Percentiles rank a stretch among this genome's conserved stretches.
Conservation (phyloP, 1,140 invertebrate species). For the Drosophila parabipectinata region DNA sequence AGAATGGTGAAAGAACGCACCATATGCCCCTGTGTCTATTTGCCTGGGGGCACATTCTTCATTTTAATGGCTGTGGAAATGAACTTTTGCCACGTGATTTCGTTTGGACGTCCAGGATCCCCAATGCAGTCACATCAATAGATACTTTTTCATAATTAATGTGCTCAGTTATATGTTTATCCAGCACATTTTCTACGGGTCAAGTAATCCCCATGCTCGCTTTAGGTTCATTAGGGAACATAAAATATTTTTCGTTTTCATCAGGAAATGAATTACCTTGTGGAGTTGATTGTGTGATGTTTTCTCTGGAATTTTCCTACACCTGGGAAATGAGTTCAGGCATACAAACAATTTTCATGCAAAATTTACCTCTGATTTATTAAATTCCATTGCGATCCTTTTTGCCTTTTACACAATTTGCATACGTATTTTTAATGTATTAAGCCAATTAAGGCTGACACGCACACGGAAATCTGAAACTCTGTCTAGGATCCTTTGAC, state of each 20-base stretch:
- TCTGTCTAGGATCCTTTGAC: conserved; percentile 27
- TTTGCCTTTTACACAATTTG: conserved; percentile 55
- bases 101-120: conserved; percentile 15
- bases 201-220: conserved; percentile 22
- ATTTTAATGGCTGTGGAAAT: conserved; percentile 71
- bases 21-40: conserved; percentile 29
- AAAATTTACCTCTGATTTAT: conserved; percentile 49
- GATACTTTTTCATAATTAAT: conserved; percentile 74
- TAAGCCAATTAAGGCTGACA: conserved; percentile 62
- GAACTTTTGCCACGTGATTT: conserved; percentile 72
- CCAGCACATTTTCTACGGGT: conserved; percentile 11
- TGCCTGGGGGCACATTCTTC: conserved; percentile 53
- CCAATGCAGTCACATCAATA: conserved; percentile 62
- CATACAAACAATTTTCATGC: conserved; percentile 21
- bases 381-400: conserved; percentile 57
- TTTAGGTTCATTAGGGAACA: conserved; percentile 26
- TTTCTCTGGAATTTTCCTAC: conserved; percentile 16
- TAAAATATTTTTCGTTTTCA: conserved; percentile 29
- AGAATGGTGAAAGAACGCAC: conserved; percentile 49
- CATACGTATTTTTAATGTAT: conserved; percentile 68
- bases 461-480: conserved; percentile 31
- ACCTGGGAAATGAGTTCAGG: conserved; percentile 7
- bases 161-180: conserved; percentile 13
- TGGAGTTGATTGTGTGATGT: conserved; percentile 10
- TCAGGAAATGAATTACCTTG: conserved; percentile 20